Evolutionary conservation across 2,888 invertebrate genomes (phyloP).

Genomic region (Ophion ventricosus): DNA sequence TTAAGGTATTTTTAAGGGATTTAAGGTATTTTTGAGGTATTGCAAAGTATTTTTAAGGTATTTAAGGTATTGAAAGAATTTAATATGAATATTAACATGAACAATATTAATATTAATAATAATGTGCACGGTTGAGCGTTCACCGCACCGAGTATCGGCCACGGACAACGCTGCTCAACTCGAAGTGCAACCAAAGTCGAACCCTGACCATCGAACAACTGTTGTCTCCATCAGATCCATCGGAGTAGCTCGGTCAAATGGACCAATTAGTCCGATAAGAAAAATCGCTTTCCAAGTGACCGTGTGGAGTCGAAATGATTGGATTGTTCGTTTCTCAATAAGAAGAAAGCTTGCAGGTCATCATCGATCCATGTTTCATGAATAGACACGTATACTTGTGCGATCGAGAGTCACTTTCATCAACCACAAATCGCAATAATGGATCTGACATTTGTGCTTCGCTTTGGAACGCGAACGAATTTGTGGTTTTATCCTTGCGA

Average conservation of each 20-base stretch:
- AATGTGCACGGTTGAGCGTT: too few relatives aligned
- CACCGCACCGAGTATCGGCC: too few relatives aligned
- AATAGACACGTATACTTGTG: slow-evolving; percentile 18
- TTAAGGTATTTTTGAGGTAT: too few relatives aligned
- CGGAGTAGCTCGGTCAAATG: background rate
- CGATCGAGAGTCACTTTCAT: background rate
- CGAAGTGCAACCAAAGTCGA: too few relatives aligned
- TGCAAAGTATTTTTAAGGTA: too few relatives aligned
- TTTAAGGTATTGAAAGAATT: too few relatives aligned
- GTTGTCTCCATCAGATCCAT: too few relatives aligned
- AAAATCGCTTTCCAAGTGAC: slow-evolving; percentile 1
- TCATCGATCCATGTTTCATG: slow-evolving; percentile 23
- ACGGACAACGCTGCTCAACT: too few relatives aligned
- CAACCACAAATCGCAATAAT: slow-evolving; percentile 21
- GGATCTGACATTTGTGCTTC: slow-evolving; percentile 33
- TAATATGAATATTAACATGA: too few relatives aligned
- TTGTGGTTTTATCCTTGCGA: slow-evolving; percentile 10
- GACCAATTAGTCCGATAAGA: slow-evolving; percentile 10
- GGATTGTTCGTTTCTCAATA: background rate
- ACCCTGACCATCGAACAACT: too few relatives aligned
- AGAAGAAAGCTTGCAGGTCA: slow-evolving; percentile 24
- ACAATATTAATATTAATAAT: too few relatives aligned
- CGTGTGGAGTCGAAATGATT: slow-evolving; percentile 10
- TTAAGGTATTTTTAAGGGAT: too few relatives aligned
- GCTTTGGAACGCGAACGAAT: slow-evolving; percentile 24